These are phyloP conservation scores for Rattus norvegicus DNA, from an alignment of 2,113 vertebrate species.

Conservation along the genomic window GRCr8 NC_086023.1:88070501-88071000, in stretches of 20 bases:
- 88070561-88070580: slow-evolving; percentile 62
- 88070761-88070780: not conserved
- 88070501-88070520: not conserved
- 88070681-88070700: not conserved
- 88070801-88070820: not conserved
- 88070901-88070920: not conserved
- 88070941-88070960: not conserved
- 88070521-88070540: slow-evolving; percentile 50
- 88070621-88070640: slow-evolving; percentile 46
- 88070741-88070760: too few relatives aligned
- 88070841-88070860: not conserved
- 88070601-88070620: slow-evolving; percentile 30
- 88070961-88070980: not conserved
- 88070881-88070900: not conserved
- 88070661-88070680: not conserved
- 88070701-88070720: not conserved
- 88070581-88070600: slow-evolving; percentile 47
- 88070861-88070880: not conserved
- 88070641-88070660: slow-evolving; percentile 25
- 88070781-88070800: not conserved
- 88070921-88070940: not conserved
- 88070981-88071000: too few relatives aligned
- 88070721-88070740: not conserved
- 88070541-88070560: slow-evolving; percentile 51
- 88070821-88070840: not conserved